Evolutionary conservation across 2,113 vertebrate species (phyloP), one percentile per base, ranked within the genome.

Genomic region (Hippoglossus stenolepis): DNA sequence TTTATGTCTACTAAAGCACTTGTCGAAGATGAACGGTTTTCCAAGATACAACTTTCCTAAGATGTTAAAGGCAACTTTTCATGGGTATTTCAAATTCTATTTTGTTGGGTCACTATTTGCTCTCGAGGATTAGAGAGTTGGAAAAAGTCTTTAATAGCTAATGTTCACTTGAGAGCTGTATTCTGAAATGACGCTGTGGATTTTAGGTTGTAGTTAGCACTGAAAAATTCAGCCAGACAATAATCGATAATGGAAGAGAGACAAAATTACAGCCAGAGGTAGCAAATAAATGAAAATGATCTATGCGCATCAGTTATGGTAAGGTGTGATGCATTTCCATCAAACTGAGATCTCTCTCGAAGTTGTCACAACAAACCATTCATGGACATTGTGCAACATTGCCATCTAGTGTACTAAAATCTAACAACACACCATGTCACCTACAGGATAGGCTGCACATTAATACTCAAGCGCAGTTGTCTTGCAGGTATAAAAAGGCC

Each of bases 341-440:
- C 12, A n/a, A 49, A 58, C 26, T 2, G 45, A 38, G 2, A 15
- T 53, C 40, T 11, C 62, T 54, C 31, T 31, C 31, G 6, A 31
- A 2, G n/a, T 17, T 40, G 65, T 47, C 10, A 13, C 11, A n/a
- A 11, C 10, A 45, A 58, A 49, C 3, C 17, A 26, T 61, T n/a
- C 1, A 20, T 15, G 5, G 21, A 28, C 18, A 9, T 64, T 62
- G 43, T 51, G 60, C 65, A 87, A 84, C 65, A 80, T n/a, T 76
- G 83, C 88, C 88, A 85, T 69, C 88, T 84, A 82, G 77, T 78
- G 90, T 56, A 35, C 35, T 35, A 2, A 71, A 14, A 2, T 43
- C 14, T 62, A 71, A 82, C 38, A 3, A 38, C 71, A 79, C 3
- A 12, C 49, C 2, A 49, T 43, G 31, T 70, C 14, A 54, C 13